phyloP scores from a whole-genome alignment of 1,140 invertebrate genomes.

The Catajapyx aquilonaris region DNA sequence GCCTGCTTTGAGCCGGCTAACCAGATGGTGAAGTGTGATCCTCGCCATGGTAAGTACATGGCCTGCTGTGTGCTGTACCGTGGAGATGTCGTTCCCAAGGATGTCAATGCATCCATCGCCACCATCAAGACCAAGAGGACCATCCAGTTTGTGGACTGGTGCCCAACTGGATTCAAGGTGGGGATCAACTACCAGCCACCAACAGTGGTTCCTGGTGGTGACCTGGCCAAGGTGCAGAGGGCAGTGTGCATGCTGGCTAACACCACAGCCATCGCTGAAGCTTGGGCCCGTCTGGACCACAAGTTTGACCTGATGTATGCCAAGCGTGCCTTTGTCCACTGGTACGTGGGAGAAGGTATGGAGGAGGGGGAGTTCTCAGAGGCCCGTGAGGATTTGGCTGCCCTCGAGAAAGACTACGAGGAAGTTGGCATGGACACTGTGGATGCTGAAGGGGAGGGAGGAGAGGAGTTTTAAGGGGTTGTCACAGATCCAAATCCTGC shows the following conservation, averaged over 20 bases:
- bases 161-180: too few species aligned
- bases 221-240: slow-evolving; percentile 28
- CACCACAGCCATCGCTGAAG: slow-evolving; percentile 36
- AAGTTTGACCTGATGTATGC: slow-evolving; percentile 32
- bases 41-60: too few species aligned
- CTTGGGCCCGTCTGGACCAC: slow-evolving; percentile 32
- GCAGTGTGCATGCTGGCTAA: slow-evolving; percentile 34
- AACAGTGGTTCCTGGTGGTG: slow-evolving; percentile 31
- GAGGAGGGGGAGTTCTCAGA: slow-evolving; percentile 36
- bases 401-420: too few species aligned
- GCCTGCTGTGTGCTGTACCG: too few species aligned
- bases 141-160: too few species aligned
- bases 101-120: slow-evolving; percentile 34
- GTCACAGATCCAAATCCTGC: slow-evolving; percentile 23
- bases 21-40: too few species aligned
- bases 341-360: slow-evolving; percentile 30
- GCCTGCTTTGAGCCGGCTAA: too few species aligned
- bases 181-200: too few species aligned
- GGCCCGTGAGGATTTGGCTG: too few species aligned
- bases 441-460: too few species aligned
- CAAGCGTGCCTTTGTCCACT: slow-evolving; percentile 26
- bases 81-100: too few species aligned
- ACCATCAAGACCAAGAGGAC: slow-evolving; percentile 37
- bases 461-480: slow-evolving; percentile 34
- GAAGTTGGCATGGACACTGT: slow-evolving; percentile 33